Evolutionary conservation across 1,140 invertebrate species (phyloP).

Genomic region (Caerostris darwini): DNA sequence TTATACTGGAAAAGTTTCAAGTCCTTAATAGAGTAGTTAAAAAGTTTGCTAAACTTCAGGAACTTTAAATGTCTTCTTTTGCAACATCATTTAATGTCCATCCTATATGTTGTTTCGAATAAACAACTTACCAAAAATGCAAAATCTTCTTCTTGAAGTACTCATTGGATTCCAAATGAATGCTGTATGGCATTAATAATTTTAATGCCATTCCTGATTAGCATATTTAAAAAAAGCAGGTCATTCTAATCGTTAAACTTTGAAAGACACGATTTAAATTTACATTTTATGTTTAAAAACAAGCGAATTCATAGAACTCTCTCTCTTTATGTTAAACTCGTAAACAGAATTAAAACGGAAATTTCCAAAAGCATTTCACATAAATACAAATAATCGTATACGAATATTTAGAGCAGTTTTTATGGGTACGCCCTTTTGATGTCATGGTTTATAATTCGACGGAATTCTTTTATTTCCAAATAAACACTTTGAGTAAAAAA

Average conservation of each 20-base stretch:
- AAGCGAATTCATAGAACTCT: background rate
- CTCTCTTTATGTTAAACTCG: background rate
- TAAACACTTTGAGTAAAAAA: background rate
- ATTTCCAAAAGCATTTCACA: conserved; percentile 7
- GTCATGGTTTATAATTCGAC: background rate
- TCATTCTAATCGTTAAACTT: conserved; percentile 16
- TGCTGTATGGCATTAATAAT: background rate
- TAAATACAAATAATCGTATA: conserved; percentile 17
- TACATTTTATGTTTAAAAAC: conserved; percentile 4
- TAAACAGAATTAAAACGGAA: conserved; percentile 29
- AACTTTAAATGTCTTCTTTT: background rate
- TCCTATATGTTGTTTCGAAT: background rate
- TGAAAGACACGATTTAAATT: conserved; percentile 22
- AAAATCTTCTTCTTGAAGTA: background rate
- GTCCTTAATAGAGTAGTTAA: too few species aligned
- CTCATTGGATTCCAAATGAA: background rate
- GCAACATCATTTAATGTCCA: too few species aligned
- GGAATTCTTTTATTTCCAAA: background rate
- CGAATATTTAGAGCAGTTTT: background rate
- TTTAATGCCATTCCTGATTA: conserved; percentile 1
- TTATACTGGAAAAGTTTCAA: too few species aligned
- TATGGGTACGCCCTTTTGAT: conserved; percentile 9
- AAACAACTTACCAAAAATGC: background rate
- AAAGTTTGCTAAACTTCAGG: too few species aligned
- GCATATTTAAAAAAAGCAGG: background rate